Evolutionary conservation across 2,113 vertebrate genomes (phyloP), one percentile per base, ranked within the genome.

Genomic region (Oncorhynchus keta): DNA sequence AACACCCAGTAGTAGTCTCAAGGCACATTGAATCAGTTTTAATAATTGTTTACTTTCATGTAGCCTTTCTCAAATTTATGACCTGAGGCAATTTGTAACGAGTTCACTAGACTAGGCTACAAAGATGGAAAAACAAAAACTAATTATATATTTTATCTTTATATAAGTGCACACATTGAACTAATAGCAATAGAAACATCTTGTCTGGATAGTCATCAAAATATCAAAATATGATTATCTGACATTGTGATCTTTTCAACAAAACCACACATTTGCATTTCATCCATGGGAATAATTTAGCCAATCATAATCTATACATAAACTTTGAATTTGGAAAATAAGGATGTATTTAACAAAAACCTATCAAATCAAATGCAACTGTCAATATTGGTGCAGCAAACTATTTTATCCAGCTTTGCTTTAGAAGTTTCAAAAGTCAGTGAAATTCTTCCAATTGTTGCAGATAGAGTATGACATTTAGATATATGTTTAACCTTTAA

Each of bases 401-500:
- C 20, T 20, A 57, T 57, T 18, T 57, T 57, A 14, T 57, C 55
- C 3, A 57, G 55, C 18, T 20, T 57, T 57, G 55, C 55, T 57
- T 20, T 71, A 76, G 35, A 83, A 72, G 83, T 80, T 75, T 85
- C 39, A 45, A 45, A 12, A 45, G 39, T 45, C 39, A 3, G 39
- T 45, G 9, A 76, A 90, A 91, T 82, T 88, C 76, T 82, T 83
- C 84, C 83, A 87, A 84, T 85, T 86, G 85, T 55, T 86, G 85
- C 86, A 74, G 87, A 89, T 89, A 89, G 86, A 88, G 73, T 75
- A 26, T 92, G 91, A 93, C 93, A 92, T 93, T 93, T 93, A 77
- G 89, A 77, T 76, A 83, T 66, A 83, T 66, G 68, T 89, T 90
- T 90, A 87, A 87, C 89, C 89, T 92, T 86, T 89, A 92, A 94